A percentile compares a stretch with the other conserved stretches of the same genome.
Evolutionary conservation across 1,140 invertebrate genomes (phyloP).

Genomic region (Lanistes nyassanus): DNA sequence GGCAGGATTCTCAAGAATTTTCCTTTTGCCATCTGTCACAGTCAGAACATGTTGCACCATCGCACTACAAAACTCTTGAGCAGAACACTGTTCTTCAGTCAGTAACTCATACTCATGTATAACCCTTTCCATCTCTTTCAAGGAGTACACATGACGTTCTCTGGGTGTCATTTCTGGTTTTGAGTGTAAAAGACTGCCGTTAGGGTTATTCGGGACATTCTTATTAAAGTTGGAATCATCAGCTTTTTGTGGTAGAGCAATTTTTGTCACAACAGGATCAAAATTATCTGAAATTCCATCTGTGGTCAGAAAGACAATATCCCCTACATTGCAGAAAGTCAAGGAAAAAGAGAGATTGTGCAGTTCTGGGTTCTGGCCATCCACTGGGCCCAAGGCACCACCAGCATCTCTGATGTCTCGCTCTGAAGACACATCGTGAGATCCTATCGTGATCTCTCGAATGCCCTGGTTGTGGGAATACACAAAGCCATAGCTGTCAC

Average conservation of each 20-base stretch:
- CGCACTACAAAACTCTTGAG: constrained; percentile 65
- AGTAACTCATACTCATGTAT: constrained; percentile 65
- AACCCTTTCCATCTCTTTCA: constrained; percentile 67
- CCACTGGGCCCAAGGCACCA: constrained; percentile 84
- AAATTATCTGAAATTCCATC: constrained; percentile 95
- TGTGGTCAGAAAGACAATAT: constrained; percentile 89
- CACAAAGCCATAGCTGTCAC: constrained; percentile 89
- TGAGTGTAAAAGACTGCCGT: constrained; percentile 34
- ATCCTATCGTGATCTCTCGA: constrained; percentile 77
- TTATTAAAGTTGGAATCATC: constrained; percentile 44
- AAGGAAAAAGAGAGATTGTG: constrained; percentile 91
- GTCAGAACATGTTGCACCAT: constrained; percentile 65
- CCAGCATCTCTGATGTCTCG: constrained; percentile 92
- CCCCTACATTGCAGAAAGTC: constrained; percentile 84
- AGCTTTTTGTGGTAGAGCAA: constrained; percentile 75
- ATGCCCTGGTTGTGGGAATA: constrained; percentile 82
- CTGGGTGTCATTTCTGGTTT: constrained; percentile 65
- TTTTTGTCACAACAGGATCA: constrained; percentile 93
- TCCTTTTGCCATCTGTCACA: constrained; percentile 63
- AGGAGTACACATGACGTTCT: constrained; percentile 65
- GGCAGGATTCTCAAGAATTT: constrained; percentile 64
- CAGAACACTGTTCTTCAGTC: constrained; percentile 62
- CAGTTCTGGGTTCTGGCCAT: constrained; percentile 88
- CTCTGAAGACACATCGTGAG: constrained; percentile 89
- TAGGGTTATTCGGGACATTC: constrained; percentile 27